Base-by-base conservation (phyloP, 1,140 invertebrate genomes). In the Drosophila seguyi region DNA sequence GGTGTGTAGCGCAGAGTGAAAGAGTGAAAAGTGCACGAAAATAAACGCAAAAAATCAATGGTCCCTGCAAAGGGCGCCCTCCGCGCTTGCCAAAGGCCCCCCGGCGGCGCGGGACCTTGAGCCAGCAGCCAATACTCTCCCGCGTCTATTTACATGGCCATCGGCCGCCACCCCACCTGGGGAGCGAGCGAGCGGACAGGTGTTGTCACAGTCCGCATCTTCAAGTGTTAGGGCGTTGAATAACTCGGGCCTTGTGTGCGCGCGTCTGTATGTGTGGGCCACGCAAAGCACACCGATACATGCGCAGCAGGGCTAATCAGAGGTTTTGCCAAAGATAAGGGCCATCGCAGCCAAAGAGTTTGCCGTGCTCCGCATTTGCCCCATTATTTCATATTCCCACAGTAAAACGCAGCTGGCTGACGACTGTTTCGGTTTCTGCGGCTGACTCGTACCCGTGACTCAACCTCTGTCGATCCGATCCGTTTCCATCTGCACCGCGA, bases 261-360 rank as follows among this genome's bases (percentile, higher is more conserved):
- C 38, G 66, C 39, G 29, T 75, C 48, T 42, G 36, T 27, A 34
- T 61, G 58, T 58, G 50, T 58, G 42, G 57, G 38, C 39, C 52
- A 50, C 48, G 52, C 52, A 53, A 22, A 6, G 52, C 52, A 53
- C 52, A 53, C 52, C 44, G 56, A 84, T 71, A 86, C 84, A 76
- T 83, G 75, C 79, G 80, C 85, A 87, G 80, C 85, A 87, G 36
- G 55, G 22, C 85, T 88, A 87, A 87, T 87, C 84, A 87, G 72
- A 67, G 60, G 63, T 76, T 73, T 83, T 73, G 63, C 56, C 71
- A 83, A 87, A 87, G 84, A 87, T 87, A 87, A 87, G 72, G 69
- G 62, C 48, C 55, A 56, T 36, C 31, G 13, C 50, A 57, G 56
- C 14, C 57, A 73, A 59, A 75, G 55, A 66, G 39, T 38, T 22